Percentiles rank a stretch among this genome's conserved stretches.
phyloP scores from a whole-genome alignment of 2,797 vertebrate species.

The Macropus fuliginosus region DNA sequence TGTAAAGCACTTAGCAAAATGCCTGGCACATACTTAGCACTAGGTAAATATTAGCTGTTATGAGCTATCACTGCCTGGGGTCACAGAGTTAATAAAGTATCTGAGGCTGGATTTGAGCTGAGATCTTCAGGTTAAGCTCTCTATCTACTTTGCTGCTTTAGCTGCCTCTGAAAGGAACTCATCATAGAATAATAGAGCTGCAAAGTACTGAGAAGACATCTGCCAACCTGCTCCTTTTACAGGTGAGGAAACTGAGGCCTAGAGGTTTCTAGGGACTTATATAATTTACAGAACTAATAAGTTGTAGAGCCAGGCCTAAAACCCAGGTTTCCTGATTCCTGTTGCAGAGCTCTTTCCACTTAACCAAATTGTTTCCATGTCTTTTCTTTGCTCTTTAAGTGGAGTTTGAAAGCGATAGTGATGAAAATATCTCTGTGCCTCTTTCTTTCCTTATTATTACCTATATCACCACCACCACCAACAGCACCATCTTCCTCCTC shows the following conservation, averaged over 20 bases:
- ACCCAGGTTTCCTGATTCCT: neutral
- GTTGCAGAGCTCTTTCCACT: neutral
- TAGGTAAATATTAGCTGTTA: neutral
- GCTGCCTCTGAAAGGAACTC: neutral
- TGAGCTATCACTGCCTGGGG: neutral
- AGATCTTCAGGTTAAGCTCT: neutral
- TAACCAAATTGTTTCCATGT: neutral
- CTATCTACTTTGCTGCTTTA: neutral
- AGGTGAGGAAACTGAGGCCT: neutral
- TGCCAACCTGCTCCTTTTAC: neutral
- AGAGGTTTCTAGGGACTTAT: neutral
- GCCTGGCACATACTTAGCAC: neutral
- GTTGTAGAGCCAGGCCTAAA: neutral
- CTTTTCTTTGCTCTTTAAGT: neutral
- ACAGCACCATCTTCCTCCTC: neutral
- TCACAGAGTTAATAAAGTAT: neutral
- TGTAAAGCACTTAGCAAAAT: neutral
- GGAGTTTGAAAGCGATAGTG: neutral
- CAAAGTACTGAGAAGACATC: neutral
- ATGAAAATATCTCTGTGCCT: neutral
- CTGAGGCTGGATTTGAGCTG: neutral
- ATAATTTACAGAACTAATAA: neutral
- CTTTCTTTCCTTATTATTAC: constrained; percentile 7
- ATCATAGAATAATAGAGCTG: neutral
- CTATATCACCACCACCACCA: neutral